Evolutionary conservation across 2,113 vertebrate genomes (phyloP).

Genomic region (Cercopithecus mona): DNA sequence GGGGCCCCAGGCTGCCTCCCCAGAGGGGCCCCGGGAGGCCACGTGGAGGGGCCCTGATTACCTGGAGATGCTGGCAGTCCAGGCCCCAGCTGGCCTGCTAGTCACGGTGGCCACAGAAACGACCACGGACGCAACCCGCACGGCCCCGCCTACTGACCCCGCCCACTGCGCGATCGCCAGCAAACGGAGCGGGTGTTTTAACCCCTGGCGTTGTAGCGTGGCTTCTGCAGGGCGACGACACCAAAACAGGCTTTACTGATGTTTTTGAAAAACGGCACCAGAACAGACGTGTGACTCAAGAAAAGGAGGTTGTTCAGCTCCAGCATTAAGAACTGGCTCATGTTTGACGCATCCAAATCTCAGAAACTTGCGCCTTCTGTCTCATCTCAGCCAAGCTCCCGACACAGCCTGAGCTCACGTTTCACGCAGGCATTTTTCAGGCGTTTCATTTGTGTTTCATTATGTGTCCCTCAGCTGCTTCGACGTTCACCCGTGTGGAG

Average conservation of each 20-base stretch:
- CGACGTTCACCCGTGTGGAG: neutral
- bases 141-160: accelerated
- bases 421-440: accelerated
- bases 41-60: neutral
- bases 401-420: neutral
- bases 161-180: accelerated
- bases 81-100: neutral
- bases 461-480: neutral
- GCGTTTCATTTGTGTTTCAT: accelerated
- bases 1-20: neutral
- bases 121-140: neutral
- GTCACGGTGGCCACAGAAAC: neutral
- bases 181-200: neutral
- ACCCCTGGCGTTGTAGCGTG: accelerated
- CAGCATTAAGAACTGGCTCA: neutral
- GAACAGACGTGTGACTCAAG: neutral
- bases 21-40: neutral
- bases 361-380: accelerated
- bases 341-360: accelerated
- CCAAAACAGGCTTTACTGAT: accelerated
- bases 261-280: accelerated
- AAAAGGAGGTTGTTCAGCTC: accelerated
- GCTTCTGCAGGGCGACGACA: accelerated
- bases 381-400: neutral
- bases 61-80: neutral